Base-by-base conservation (phyloP, 2,888 invertebrate genomes). In the Erpobdella octoculata region DNA sequence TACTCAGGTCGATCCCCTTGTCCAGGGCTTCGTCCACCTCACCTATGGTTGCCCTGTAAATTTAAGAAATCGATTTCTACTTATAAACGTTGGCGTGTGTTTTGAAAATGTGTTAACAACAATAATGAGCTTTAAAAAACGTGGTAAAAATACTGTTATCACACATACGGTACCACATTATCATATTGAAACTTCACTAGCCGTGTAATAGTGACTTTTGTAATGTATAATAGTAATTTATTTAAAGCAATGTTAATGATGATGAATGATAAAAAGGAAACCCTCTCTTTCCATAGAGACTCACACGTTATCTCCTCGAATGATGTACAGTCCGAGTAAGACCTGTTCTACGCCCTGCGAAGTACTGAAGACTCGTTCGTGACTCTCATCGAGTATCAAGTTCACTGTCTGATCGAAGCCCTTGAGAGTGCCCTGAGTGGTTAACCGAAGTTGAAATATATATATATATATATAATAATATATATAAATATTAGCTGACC, bases 331-430 rank as follows among this genome's bases (percentile, higher is more conserved):
- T 31, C 98, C 98, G 61, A 99, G 87, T 72, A 94, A 92, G 72
- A 98, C 95, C 84, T 92, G 91, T 80, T 93, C 92, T 41, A 98
- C 92, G 37, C 97, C 97, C 77, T 90, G 88, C 0, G 90, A 88
- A 12, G 90, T 89, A 66, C 93, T 95, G 84, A 93, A 98, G n/a
- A 98, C 95, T 79, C 98, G 86, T 84, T 99, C 98, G 81, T 96
- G 95, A 41, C 95, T 94, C 84, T 98, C 97, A 81, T 97, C 96
- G 76, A 98, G 85, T 79, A 98, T 95, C 76, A 99, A 87, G 82
- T 99, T 98, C 77, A 97, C 93, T n/a, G 96, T 93, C 85, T 98
- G 98, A 85, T 98, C 98, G 84, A 95, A 98, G 37, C 98, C 98
- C 84, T 96, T 96, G 75, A 99, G 84, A 0, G 93, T 93, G 62